A percentile compares a stretch with the other conserved stretches of the same genome.
Conservation (phyloP, 2,888 invertebrate species). For the Amblyjoppa proteus region DNA sequence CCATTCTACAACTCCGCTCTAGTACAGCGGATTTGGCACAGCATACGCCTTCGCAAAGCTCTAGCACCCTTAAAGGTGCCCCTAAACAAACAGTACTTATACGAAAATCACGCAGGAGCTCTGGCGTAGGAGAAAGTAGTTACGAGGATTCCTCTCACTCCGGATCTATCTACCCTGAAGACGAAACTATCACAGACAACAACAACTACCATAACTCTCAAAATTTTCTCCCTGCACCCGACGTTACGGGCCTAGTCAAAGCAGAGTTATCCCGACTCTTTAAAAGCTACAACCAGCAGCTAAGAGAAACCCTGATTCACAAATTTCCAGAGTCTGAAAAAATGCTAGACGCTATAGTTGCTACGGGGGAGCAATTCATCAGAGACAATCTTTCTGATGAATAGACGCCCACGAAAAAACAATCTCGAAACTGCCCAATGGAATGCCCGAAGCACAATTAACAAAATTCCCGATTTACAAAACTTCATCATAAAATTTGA, state of each 20-base stretch:
- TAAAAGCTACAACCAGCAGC: neutral
- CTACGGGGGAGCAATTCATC: constrained; percentile 24
- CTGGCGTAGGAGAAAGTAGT: neutral
- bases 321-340: neutral
- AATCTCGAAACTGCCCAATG: neutral
- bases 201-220: neutral
- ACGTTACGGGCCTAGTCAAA: neutral
- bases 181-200: neutral
- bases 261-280: neutral
- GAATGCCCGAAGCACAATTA: neutral
- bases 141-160: neutral
- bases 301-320: too few species aligned
- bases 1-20: neutral
- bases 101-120: neutral
- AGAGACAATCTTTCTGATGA: neutral
- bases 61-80: too few species aligned
- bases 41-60: neutral
- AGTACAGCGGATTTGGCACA: neutral
- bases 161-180: neutral
- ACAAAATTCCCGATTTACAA: constrained; percentile 1
- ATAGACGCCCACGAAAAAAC: too few species aligned
- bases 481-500: neutral
- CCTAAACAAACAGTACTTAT: too few species aligned
- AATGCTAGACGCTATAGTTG: neutral
- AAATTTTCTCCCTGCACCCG: neutral